phyloP scores from a whole-genome alignment of 1,140 invertebrate species.

The Zaprionus kolodkinae region DNA sequence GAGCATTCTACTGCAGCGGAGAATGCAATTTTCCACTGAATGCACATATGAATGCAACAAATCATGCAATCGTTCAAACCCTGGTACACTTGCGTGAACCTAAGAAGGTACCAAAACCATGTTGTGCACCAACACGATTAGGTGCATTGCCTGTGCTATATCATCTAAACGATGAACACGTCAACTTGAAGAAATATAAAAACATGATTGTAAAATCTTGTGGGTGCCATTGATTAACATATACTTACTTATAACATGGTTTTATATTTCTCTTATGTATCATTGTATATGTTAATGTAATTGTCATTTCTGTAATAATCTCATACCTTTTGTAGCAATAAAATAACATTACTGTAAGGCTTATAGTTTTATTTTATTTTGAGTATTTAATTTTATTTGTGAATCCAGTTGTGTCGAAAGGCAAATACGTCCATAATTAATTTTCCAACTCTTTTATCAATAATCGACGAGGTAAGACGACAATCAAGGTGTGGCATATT shows the following conservation, averaged over 20 bases:
- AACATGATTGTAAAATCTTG: slow-evolving; percentile 98
- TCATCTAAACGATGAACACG: slow-evolving; percentile 95
- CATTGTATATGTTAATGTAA: slow-evolving; percentile 46
- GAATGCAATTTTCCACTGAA: slow-evolving; percentile 97
- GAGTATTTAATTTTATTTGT: slow-evolving; percentile 23
- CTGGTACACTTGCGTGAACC: slow-evolving; percentile 94
- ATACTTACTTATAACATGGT: slow-evolving; percentile 46
- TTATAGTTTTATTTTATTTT: slow-evolving; percentile 3
- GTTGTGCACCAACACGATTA: slow-evolving; percentile 96
- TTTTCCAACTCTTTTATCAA: slow-evolving; percentile 68
- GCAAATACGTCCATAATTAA: slow-evolving; percentile 77
- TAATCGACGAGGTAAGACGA: slow-evolving; percentile 49
- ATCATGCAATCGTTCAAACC: slow-evolving; percentile 98
- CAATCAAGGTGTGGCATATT: slow-evolving; percentile 51
- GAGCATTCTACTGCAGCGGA: slow-evolving; percentile 96
- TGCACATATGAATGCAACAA: slow-evolving; percentile 97
- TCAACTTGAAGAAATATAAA: slow-evolving; percentile 96
- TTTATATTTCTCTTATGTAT: slow-evolving; percentile 48
- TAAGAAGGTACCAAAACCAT: slow-evolving; percentile 92
- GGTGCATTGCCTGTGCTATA: slow-evolving; percentile 95
- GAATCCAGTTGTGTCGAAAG: slow-evolving; percentile 71
- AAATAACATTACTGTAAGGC: slow-evolving; percentile 45
- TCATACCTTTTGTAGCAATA: slow-evolving; percentile 74
- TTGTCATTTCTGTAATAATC: slow-evolving; percentile 71
- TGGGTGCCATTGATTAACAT: slow-evolving; percentile 90